A percentile compares a stretch with the other conserved stretches of the same genome.
These are phyloP conservation scores for Peromyscus maniculatus DNA, from an alignment of 2,113 vertebrate genomes.

Conservation along the genomic window DNA sequence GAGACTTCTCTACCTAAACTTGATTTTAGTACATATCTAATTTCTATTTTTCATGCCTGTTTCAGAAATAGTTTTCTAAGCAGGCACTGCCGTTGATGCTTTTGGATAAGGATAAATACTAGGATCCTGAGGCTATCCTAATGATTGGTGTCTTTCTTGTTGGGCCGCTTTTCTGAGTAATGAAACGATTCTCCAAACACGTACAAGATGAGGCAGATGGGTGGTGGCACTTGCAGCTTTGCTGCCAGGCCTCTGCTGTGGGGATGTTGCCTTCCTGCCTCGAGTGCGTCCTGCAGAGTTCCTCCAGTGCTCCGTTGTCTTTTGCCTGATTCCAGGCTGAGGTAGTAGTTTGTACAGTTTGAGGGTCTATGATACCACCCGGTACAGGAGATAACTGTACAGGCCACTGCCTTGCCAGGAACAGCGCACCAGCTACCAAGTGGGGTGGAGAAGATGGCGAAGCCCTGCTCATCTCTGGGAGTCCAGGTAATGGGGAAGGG, in stretches of 20 bases:
- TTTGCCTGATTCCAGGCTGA: slow-evolving; percentile 96
- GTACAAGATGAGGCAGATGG: slow-evolving; percentile 56
- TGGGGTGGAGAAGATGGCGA: slow-evolving; percentile 75
- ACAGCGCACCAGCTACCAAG: slow-evolving; percentile 88
- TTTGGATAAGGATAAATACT: slow-evolving; percentile 64
- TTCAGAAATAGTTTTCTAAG: slow-evolving; percentile 71
- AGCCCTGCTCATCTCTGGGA: slow-evolving; percentile 63
- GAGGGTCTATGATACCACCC: slow-evolving; percentile 99
- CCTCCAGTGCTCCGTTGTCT: slow-evolving; percentile 71
- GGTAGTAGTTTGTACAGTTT: slow-evolving; percentile 99
- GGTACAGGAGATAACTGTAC: slow-evolving; percentile 99
- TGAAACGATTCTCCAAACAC: slow-evolving; percentile 67
- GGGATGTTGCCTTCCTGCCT: slow-evolving; percentile 72
- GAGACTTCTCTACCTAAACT: slow-evolving; percentile 55
- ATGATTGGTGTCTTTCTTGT: slow-evolving; percentile 71
- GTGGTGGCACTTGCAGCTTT: slow-evolving; percentile 62
- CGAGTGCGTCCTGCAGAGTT: slow-evolving; percentile 82
- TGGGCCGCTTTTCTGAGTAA: slow-evolving; percentile 72
- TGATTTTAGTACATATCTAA: slow-evolving; percentile 65
- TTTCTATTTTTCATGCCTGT: slow-evolving; percentile 64
- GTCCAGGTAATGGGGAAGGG: slow-evolving; percentile 85
- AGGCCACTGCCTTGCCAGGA: slow-evolving; percentile 99
- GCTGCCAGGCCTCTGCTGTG: slow-evolving; percentile 31
- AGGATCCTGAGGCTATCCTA: slow-evolving; percentile 64
- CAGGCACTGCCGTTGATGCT: slow-evolving; percentile 61